Evolutionary conservation across 2,113 vertebrate species (phyloP).

Genomic region (Macquaria australasica): DNA sequence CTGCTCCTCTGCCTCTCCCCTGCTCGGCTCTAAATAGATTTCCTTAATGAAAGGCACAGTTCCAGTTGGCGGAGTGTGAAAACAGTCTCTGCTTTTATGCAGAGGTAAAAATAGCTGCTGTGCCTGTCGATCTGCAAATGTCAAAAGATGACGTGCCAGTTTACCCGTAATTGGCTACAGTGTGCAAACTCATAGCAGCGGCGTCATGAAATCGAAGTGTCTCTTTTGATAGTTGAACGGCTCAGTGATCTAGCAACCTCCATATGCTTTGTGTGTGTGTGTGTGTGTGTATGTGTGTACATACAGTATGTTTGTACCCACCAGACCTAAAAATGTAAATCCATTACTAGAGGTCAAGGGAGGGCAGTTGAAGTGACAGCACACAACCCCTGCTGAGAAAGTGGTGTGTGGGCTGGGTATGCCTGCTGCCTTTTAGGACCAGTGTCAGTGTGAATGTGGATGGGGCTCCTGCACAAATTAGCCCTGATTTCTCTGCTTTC

Average conservation of each 20-base stretch:
- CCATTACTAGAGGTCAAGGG: conserved; percentile 19
- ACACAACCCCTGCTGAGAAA: background rate
- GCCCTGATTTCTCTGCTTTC: conserved; percentile 22
- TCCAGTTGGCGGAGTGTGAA: conserved; percentile 79
- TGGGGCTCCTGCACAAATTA: conserved; percentile 21
- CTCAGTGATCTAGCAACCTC: conserved; percentile 16
- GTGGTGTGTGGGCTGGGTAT: background rate
- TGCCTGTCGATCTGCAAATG: conserved; percentile 67
- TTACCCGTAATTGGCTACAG: conserved; percentile 60
- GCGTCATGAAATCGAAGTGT: conserved; percentile 40
- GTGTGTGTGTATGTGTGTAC: conserved; percentile 2
- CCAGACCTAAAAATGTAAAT: conserved; percentile 50
- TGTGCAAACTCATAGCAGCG: conserved; percentile 40
- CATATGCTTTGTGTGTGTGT: conserved; percentile 6
- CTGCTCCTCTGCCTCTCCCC: conserved; percentile 40
- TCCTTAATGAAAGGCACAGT: conserved; percentile 76
- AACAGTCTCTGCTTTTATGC: conserved; percentile 71
- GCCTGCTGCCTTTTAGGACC: conserved; percentile 21
- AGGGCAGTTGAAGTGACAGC: conserved; percentile 21
- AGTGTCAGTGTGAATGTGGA: conserved; percentile 11
- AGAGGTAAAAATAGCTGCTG: conserved; percentile 78
- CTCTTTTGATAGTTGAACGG: conserved; percentile 13
- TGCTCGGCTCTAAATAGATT: conserved; percentile 76
- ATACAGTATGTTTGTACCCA: conserved; percentile 21
- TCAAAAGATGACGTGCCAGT: conserved; percentile 49